Evolutionary conservation across 2,888 invertebrate genomes (phyloP).

Genomic region (Crematogaster levior): DNA sequence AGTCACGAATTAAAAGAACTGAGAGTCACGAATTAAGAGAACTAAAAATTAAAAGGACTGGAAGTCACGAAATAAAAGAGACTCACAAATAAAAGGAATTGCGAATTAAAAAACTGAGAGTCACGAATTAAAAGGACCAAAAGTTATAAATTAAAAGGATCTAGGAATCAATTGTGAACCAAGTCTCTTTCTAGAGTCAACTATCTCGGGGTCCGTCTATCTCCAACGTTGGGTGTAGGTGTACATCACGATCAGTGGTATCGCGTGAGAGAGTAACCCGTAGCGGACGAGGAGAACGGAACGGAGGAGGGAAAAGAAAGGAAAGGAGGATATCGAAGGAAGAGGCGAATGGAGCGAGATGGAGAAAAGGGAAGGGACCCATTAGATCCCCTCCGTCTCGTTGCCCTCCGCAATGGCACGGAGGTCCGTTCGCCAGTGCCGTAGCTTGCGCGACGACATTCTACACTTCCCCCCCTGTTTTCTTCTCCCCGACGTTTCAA

Average conservation of each 20-base stretch:
- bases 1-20: neutral
- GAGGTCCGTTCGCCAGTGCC: conserved; percentile 57
- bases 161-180: conserved; percentile 14
- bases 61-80: neutral
- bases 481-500: neutral
- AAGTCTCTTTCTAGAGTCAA: conserved; percentile 1
- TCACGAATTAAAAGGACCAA: neutral
- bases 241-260: conserved; percentile 61
- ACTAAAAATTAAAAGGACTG: neutral
- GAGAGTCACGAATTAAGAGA: neutral
- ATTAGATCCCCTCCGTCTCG: conserved; percentile 70
- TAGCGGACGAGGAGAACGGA: conserved; percentile 28
- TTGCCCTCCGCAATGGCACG: conserved; percentile 30
- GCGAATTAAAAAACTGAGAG: neutral
- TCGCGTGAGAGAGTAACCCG: conserved; percentile 78
- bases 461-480: conserved; percentile 20
- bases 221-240: conserved; percentile 66
- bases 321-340: conserved; percentile 31
- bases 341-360: conserved; percentile 50
- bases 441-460: conserved; percentile 39
- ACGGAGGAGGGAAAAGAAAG: conserved; percentile 36
- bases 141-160: neutral
- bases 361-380: conserved; percentile 69
- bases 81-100: neutral
- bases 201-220: conserved; percentile 19